Conservation (phyloP, 2,797 vertebrate species). For the Parotocinclus haroldoi region DNA sequence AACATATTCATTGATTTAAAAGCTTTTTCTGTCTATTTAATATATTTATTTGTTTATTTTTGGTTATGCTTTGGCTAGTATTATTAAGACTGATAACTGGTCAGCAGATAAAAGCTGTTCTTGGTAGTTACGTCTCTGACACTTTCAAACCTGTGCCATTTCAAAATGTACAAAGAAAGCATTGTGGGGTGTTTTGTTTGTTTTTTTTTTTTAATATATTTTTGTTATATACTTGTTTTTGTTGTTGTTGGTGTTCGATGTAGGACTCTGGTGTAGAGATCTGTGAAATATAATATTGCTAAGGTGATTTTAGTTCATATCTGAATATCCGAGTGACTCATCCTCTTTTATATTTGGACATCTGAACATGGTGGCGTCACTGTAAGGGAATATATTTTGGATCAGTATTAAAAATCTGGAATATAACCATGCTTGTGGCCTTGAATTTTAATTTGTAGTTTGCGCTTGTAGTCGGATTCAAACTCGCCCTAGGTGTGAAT, state of each 20-base stretch:
- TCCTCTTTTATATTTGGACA: slow-evolving; percentile 62
- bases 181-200: no score
- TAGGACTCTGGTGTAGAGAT: slow-evolving; percentile 76
- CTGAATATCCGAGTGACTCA: slow-evolving; percentile 57
- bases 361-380: neutral
- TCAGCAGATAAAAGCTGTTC: no score
- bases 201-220: slow-evolving; percentile 43
- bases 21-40: no score
- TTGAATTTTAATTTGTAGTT: no score
- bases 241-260: slow-evolving; percentile 26
- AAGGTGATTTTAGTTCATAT: slow-evolving; percentile 78
- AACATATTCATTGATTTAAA: no score
- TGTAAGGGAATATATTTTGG: slow-evolving; percentile 76
- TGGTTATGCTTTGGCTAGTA: no score
- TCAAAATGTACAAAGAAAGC: slow-evolving; percentile 29
- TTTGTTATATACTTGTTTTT: slow-evolving; percentile 43
- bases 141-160: slow-evolving; percentile 3
- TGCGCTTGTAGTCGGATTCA: no score
- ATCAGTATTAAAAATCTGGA: slow-evolving; percentile 63
- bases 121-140: no score
- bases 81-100: no score
- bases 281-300: slow-evolving; percentile 86
- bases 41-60: no score
- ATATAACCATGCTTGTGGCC: slow-evolving; percentile 14
- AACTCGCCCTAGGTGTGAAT: no score